Evolutionary conservation across 2,888 invertebrate species (phyloP).

Genomic region (Stenodera caucasica): DNA sequence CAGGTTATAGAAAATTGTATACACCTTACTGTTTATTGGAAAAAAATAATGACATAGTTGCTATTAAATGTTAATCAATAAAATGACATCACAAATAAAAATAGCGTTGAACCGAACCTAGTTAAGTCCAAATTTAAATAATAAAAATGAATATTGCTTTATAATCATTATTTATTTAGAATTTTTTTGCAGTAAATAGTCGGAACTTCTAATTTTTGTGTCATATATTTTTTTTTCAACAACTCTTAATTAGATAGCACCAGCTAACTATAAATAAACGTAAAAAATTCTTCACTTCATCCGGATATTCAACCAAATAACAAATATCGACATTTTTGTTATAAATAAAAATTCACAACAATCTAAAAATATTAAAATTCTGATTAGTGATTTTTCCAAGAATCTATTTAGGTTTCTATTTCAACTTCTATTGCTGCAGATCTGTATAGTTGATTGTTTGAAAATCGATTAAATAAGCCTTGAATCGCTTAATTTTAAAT

Average conservation of each 20-base stretch:
- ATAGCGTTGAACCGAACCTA: constrained; percentile 1
- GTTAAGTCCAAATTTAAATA: constrained; percentile 6
- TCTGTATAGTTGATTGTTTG: no score
- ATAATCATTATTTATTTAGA: neutral
- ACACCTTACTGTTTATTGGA: neutral
- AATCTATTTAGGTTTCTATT: no score
- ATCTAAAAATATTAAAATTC: no score
- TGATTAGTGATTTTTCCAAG: no score
- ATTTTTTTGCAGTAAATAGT: neutral
- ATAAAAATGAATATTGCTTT: neutral
- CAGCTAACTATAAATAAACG: no score
- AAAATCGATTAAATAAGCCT: neutral
- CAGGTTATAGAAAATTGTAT: neutral
- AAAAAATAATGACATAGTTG: neutral
- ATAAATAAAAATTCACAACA: no score
- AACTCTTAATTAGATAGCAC: no score
- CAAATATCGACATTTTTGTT: no score
- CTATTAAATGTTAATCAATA: constrained; percentile 2
- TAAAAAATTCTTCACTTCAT: no score
- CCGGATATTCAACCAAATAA: no score
- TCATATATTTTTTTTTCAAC: no score
- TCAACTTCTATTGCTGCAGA: no score
- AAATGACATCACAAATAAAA: constrained; percentile 7
- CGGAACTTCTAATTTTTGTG: neutral
- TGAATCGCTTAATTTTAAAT: neutral